phyloP scores from a whole-genome alignment of 2,888 invertebrate species.

The Graphium colonna region DNA sequence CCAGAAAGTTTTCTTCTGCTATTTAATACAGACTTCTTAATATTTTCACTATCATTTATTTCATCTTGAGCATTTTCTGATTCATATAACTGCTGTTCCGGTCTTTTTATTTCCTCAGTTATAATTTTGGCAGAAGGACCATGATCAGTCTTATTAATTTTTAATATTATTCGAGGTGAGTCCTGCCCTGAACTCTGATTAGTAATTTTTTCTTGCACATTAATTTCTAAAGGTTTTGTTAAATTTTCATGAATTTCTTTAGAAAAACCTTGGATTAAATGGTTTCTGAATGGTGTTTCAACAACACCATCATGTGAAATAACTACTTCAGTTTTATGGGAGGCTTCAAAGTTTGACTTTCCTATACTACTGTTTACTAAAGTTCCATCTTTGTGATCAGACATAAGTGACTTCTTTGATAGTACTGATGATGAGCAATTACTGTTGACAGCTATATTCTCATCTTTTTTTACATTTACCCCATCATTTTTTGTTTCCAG shows the following conservation, averaged over 20 bases:
- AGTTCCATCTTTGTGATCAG: constrained; percentile 6
- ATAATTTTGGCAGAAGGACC: constrained; percentile 73
- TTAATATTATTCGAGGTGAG: constrained; percentile 81
- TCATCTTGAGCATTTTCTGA: constrained; percentile 51
- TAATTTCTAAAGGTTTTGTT: constrained; percentile 72
- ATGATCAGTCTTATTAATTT: constrained; percentile 82
- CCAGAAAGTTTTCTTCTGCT: constrained; percentile 52
- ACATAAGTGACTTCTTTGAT: constrained; percentile 10
- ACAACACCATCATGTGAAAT: constrained; percentile 39
- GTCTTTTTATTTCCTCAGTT: constrained; percentile 60
- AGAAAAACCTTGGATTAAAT: constrained; percentile 45
- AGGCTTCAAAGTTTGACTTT: constrained; percentile 34
- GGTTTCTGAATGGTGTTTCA: constrained; percentile 35
- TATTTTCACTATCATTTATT: constrained; percentile 49
- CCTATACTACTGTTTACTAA: constrained; percentile 28
- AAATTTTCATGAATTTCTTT: constrained; percentile 52
- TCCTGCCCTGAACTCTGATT: constrained; percentile 70
- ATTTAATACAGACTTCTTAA: constrained; percentile 49
- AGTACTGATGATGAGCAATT: constrained; percentile 35
- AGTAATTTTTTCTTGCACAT: constrained; percentile 57
- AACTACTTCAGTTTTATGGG: constrained; percentile 33
- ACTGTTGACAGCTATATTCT: constrained; percentile 34
- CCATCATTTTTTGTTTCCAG: constrained; percentile 61
- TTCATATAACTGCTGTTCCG: constrained; percentile 43
- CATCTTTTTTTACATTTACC: constrained; percentile 42